phyloP scores from a whole-genome alignment of 2,797 vertebrate species.

The Eospalax fontanierii region DNA sequence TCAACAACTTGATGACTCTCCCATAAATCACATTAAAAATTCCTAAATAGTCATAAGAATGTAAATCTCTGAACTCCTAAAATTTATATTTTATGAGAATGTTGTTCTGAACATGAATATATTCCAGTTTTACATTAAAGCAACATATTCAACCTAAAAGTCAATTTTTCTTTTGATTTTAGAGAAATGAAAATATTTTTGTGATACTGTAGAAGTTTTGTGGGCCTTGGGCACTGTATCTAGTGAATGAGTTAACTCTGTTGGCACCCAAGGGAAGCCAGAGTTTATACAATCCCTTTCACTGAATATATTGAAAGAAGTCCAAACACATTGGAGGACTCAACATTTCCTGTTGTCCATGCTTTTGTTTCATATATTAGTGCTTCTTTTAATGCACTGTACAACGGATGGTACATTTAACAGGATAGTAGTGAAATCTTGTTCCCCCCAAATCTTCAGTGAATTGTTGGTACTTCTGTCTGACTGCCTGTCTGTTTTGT shows the following conservation, averaged over 20 bases:
- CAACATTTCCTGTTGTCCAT: not conserved
- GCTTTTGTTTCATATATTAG: conserved; percentile 15
- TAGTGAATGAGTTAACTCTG: not conserved
- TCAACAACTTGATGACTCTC: not conserved
- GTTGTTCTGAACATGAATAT: not conserved
- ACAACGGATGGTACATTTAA: not conserved
- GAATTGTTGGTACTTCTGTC: not conserved
- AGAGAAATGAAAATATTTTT: conserved; percentile 1
- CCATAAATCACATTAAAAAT: not conserved
- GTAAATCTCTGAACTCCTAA: conserved; percentile 3
- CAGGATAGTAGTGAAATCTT: not conserved
- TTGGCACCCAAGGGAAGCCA: not conserved
- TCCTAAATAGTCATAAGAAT: not conserved
- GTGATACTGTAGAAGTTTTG: not conserved
- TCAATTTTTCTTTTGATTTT: not conserved
- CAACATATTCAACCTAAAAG: not conserved
- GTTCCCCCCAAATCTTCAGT: not conserved
- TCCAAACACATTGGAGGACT: not conserved
- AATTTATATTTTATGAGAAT: not conserved
- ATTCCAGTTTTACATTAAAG: conserved; percentile 24
- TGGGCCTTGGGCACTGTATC: not conserved
- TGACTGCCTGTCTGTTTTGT: not conserved
- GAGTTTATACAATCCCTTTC: not conserved
- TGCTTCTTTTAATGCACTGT: not conserved
- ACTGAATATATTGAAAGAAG: not conserved